Evolutionary conservation across 2,113 vertebrate species (phyloP).

Genomic region (Chamaea fasciata): DNA sequence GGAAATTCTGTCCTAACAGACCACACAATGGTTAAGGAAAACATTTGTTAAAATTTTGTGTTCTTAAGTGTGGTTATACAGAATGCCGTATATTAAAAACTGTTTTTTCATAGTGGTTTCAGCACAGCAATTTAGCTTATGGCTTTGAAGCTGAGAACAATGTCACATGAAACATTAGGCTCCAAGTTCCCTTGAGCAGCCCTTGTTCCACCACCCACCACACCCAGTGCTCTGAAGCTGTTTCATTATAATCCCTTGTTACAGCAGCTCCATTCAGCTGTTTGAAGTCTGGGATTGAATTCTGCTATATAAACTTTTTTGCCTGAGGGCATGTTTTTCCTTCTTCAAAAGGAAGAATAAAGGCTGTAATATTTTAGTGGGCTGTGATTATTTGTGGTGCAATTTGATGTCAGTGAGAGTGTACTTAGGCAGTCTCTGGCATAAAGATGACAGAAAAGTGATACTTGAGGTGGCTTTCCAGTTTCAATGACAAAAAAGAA

Average conservation of each 20-base stretch:
- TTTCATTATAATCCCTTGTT: conserved; percentile 14
- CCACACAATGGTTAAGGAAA: background rate
- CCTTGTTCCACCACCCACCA: background rate
- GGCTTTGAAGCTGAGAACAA: background rate
- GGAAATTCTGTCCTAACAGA: background rate
- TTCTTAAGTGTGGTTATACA: background rate
- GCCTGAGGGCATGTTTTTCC: background rate
- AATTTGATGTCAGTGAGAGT: background rate
- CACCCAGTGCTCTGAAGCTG: background rate
- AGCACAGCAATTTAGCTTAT: background rate
- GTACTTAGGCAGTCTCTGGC: background rate
- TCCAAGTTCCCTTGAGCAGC: background rate
- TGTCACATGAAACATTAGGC: background rate
- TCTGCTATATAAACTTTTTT: background rate
- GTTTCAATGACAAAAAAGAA: background rate
- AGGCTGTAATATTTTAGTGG: background rate
- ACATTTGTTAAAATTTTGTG: conserved; percentile 2
- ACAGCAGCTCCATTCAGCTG: background rate
- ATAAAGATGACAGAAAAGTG: background rate
- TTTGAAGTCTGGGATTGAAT: conserved; percentile 26
- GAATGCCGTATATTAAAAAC: background rate
- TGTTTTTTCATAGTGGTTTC: background rate
- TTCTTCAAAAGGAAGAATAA: conserved; percentile 1
- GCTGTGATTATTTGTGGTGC: background rate
- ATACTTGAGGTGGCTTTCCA: background rate